Evolutionary conservation across 2,113 vertebrate species (phyloP), one percentile per base, ranked within the genome.

Genomic region (Thunnus maccoyii): DNA sequence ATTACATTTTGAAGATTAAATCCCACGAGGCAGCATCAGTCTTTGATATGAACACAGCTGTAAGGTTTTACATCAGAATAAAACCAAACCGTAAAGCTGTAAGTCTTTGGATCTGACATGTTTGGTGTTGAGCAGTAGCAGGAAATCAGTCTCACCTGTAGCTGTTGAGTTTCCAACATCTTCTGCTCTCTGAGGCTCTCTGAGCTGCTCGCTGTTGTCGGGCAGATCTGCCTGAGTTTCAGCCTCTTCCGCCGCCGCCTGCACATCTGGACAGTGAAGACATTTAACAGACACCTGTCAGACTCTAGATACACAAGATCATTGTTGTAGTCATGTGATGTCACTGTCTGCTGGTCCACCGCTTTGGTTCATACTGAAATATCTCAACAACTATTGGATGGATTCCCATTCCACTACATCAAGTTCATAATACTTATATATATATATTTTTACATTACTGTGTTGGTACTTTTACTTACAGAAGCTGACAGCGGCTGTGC

Each of bases 111-210:
- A 36, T 22, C 15, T 54, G 22, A 22, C 22, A 22, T 22, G 22
- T 54, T 54, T n/a, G 30, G 30, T 32, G 30, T 4, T 18, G 17
- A 54, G n/a, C 9, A 0, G 54, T 55, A 22, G 7, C 25, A 52
- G 17, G 16, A 15, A 11, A 36, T 30, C 58, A 47, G n/a, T n/a
- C 66, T 88, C 32, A 94, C 93, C 93, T 61, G 93, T 93, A 13
- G 93, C 93, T 65, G 91, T 93, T 3, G 48, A 61, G 6, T 48
- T 50, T 16, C 5, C 66, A 2, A 14, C 41, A 5, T 20, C 5
- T 4, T 46, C 65, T 13, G 16, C 7, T 14, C 6, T 18, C 30
- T 25, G 57, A 25, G n/a, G 5, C 12, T 36, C 70, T 5, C 17
- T 9, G 0, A 11, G 72, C 14, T 62, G 57, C 27, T 52, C 15